Conservation (phyloP, 2,888 invertebrate genomes). For the Cosmopolites sordidus region DNA sequence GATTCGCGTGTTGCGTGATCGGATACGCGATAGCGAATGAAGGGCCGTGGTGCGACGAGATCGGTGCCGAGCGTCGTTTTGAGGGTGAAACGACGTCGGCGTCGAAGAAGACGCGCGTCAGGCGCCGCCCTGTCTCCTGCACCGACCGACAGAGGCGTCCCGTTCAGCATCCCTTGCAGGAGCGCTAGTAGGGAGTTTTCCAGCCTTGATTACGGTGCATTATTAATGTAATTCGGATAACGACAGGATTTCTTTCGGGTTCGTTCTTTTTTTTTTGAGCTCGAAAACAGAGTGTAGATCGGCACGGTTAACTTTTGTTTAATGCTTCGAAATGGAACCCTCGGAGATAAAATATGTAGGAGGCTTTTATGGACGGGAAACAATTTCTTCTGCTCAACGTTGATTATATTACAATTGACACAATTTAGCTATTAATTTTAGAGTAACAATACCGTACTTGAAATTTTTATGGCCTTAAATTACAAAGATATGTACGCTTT, state of each 20-base stretch:
- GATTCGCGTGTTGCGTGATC: slow-evolving; percentile 17
- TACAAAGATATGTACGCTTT: too few species aligned
- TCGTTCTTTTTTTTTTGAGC: background rate
- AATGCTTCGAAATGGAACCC: background rate
- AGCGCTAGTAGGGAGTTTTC: background rate
- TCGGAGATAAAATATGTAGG: background rate
- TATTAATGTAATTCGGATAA: slow-evolving; percentile 1
- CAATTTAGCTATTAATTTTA: too few species aligned
- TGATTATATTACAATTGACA: background rate
- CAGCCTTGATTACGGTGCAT: background rate
- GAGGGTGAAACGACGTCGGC: slow-evolving; percentile 22
- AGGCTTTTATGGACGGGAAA: background rate
- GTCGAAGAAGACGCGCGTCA: slow-evolving; percentile 23
- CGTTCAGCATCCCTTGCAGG: slow-evolving; percentile 18
- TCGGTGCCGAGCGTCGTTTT: slow-evolving; percentile 42
- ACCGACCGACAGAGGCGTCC: slow-evolving; percentile 22
- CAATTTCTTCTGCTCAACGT: background rate
- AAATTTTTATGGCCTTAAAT: too few species aligned
- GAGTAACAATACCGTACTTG: too few species aligned
- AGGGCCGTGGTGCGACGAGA: slow-evolving; percentile 39
- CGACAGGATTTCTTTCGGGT: background rate
- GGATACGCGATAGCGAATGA: slow-evolving; percentile 26
- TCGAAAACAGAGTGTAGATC: background rate
- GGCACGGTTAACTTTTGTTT: background rate
- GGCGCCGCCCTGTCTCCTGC: slow-evolving; percentile 29